A percentile compares a stretch with the other conserved stretches of the same genome.
These are phyloP conservation scores for Drosophila putrida DNA, from an alignment of 2,888 invertebrate species.

Conservation along the genomic window DNA sequence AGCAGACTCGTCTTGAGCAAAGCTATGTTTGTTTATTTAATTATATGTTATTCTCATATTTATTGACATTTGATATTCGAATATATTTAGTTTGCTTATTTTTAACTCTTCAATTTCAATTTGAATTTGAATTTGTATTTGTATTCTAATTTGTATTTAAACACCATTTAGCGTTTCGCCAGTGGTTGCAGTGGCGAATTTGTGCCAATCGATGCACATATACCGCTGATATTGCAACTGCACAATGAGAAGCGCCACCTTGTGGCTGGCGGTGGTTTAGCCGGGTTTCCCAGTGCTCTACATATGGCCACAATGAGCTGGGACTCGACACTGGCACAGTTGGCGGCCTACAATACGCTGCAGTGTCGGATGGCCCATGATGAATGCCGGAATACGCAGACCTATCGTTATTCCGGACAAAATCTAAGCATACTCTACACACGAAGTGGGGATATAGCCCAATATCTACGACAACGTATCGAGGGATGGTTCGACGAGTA, in stretches of 20 bases:
- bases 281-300: constrained; percentile 60
- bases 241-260: constrained; percentile 72
- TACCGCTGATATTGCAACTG: constrained; percentile 53
- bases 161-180: constrained; percentile 49
- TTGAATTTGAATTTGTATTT: neutral
- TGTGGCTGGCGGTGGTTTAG: constrained; percentile 67
- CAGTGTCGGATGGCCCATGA: constrained; percentile 73
- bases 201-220: constrained; percentile 45
- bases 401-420: constrained; percentile 68
- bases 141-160: neutral
- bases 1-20: no score
- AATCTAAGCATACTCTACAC: constrained; percentile 66
- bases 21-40: neutral
- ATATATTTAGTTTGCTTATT: neutral
- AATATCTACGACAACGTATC: constrained; percentile 60
- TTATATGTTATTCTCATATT: neutral
- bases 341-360: constrained; percentile 68
- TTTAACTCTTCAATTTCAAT: neutral
- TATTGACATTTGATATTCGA: neutral
- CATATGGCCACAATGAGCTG: constrained; percentile 74
- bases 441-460: constrained; percentile 25
- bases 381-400: constrained; percentile 69
- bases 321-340: constrained; percentile 63
- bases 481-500: constrained; percentile 64
- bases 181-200: constrained; percentile 61